A percentile compares a stretch with the other conserved stretches of the same genome.
Evolutionary conservation across 2,797 vertebrate species (phyloP).

Genomic region (Rallus crepitans): DNA sequence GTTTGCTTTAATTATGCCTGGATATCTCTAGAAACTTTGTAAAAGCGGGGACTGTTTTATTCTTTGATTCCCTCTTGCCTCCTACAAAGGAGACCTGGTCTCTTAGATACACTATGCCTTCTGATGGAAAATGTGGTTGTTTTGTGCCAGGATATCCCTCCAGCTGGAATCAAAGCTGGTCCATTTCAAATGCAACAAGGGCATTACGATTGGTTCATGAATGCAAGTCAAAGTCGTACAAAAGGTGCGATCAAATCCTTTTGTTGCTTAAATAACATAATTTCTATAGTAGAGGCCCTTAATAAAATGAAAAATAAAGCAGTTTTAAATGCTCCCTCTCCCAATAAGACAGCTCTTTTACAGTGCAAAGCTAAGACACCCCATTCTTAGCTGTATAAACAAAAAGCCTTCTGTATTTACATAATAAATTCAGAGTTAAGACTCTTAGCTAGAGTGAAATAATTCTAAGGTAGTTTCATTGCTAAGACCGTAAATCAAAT

Average conservation of each 20-base stretch:
- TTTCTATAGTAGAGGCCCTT: neutral
- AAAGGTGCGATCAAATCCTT: neutral
- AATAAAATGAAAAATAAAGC: neutral
- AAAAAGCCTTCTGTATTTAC: neutral
- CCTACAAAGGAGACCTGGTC: neutral
- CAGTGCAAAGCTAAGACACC: neutral
- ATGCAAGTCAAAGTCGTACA: neutral
- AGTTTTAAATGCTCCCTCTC: neutral
- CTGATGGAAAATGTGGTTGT: neutral
- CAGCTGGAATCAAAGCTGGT: neutral
- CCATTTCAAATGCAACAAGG: neutral
- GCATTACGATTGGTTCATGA: neutral
- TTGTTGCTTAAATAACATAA: neutral
- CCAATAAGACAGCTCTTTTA: neutral
- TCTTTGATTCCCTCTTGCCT: neutral
- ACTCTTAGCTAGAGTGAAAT: neutral
- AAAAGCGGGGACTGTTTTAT: neutral
- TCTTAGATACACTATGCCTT: accelerated
- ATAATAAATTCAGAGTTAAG: neutral
- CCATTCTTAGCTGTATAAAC: neutral
- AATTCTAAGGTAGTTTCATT: neutral
- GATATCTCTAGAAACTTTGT: neutral
- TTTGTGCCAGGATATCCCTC: neutral
- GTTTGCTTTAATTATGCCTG: neutral
- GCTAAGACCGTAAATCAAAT: neutral